Percentiles rank a stretch among this genome's conserved stretches.
phyloP scores from a whole-genome alignment of 1,140 invertebrate species.

The Pectinophora gossypiella region DNA sequence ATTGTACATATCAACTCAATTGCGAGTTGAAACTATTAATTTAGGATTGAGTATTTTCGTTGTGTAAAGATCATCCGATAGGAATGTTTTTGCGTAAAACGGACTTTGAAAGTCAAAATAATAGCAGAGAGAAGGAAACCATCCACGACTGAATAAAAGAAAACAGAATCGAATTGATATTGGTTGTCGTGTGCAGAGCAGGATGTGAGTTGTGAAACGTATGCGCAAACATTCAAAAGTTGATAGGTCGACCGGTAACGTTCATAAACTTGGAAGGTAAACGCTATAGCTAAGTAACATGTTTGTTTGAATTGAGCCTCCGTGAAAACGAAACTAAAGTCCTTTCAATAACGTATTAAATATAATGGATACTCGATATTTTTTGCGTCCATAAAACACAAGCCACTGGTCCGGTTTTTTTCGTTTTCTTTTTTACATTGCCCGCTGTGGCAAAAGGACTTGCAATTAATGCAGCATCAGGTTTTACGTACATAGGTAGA shows the following conservation, averaged over 20 bases:
- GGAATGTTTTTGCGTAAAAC: neutral
- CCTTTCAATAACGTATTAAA: slow-evolving; percentile 14
- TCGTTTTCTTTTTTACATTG: slow-evolving; percentile 20
- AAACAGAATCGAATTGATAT: too few species aligned
- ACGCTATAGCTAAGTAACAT: too few species aligned
- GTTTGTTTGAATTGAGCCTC: too few species aligned
- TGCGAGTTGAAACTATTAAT: neutral
- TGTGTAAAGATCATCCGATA: neutral
- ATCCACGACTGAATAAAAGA: too few species aligned
- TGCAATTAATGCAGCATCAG: slow-evolving; percentile 20
- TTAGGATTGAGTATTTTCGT: neutral
- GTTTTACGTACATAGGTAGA: slow-evolving; percentile 1
- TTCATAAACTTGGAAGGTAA: too few species aligned
- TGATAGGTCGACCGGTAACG: too few species aligned
- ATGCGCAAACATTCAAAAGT: too few species aligned
- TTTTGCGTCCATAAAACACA: slow-evolving; percentile 23
- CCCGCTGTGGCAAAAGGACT: slow-evolving; percentile 16
- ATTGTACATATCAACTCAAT: too few species aligned
- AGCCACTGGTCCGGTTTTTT: slow-evolving; percentile 6
- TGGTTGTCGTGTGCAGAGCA: too few species aligned
- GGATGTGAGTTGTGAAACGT: too few species aligned
- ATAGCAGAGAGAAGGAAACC: neutral
- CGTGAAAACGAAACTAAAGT: neutral
- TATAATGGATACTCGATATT: slow-evolving; percentile 21
- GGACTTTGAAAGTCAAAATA: neutral